These are phyloP conservation scores for Ormyrus pomaceus DNA, from an alignment of 2,888 invertebrate species.

Conservation along the genomic window DNA sequence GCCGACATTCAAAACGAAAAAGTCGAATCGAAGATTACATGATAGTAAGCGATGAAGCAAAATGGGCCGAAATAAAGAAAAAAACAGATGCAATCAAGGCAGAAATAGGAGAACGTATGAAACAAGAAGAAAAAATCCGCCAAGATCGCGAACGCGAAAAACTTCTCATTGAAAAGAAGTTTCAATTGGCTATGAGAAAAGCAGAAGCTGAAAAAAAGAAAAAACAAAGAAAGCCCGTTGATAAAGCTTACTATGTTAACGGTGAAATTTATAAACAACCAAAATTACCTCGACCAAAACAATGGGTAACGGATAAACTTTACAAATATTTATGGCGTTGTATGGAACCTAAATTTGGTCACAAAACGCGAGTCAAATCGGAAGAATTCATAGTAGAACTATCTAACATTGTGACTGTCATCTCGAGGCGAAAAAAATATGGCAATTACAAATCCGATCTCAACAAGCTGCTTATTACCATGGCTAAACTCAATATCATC, in stretches of 20 bases:
- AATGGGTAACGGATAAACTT: conserved; percentile 68
- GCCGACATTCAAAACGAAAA: too few species aligned
- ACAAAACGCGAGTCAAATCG: conserved; percentile 62
- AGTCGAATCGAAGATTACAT: too few species aligned
- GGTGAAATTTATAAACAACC: conserved; percentile 68
- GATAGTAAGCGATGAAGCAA: neutral
- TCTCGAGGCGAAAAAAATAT: conserved; percentile 64
- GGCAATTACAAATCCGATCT: conserved; percentile 62
- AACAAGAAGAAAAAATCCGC: neutral
- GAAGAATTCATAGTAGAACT: conserved; percentile 65
- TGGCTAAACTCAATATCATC: conserved; percentile 68
- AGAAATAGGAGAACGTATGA: neutral
- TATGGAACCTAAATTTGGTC: conserved; percentile 64
- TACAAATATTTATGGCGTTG: conserved; percentile 66
- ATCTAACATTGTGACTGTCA: conserved; percentile 54
- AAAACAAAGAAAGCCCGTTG: conserved; percentile 53
- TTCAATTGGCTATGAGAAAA: neutral
- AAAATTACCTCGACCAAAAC: conserved; percentile 64
- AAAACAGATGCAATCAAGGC: conserved; percentile 3
- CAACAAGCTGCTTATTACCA: conserved; percentile 62
- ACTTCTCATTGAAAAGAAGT: conserved; percentile 1
- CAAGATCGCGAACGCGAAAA: conserved; percentile 19
- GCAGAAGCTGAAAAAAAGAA: conserved; percentile 19
- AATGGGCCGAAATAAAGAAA: conserved; percentile 7
- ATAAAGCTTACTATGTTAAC: conserved; percentile 67